phyloP scores from a whole-genome alignment of 1,140 invertebrate genomes.

The Manduca sexta region DNA sequence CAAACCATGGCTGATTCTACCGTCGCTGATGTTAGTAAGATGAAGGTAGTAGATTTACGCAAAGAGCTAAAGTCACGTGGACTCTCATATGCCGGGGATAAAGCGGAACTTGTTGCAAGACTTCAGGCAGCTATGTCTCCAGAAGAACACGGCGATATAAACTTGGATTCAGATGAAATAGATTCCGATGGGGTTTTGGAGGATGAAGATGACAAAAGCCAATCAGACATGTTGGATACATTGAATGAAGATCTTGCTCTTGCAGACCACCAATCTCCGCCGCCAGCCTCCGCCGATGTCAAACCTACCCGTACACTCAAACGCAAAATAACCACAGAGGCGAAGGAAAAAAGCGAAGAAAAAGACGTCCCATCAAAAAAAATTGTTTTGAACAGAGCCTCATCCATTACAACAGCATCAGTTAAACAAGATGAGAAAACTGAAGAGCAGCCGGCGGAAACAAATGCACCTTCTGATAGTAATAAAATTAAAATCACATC shows the following conservation, averaged over 20 bases:
- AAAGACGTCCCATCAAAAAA: constrained; percentile 71
- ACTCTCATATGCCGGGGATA: constrained; percentile 83
- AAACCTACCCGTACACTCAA: constrained; percentile 50
- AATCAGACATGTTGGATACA: constrained; percentile 64
- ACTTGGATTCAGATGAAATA: constrained; percentile 63
- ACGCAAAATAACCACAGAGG: constrained; percentile 53
- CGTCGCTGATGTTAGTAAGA: constrained; percentile 47
- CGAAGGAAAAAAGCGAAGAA: constrained; percentile 29
- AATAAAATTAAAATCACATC: constrained; percentile 73
- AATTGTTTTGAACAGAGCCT: constrained; percentile 78
- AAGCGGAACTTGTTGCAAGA: constrained; percentile 84
- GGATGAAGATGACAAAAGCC: constrained; percentile 73
- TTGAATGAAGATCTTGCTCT: constrained; percentile 62
- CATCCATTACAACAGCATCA: constrained; percentile 64
- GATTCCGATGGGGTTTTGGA: constrained; percentile 72
- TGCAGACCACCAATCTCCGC: constrained; percentile 36
- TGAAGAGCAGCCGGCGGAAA: constrained; percentile 16
- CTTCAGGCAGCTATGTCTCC: constrained; percentile 78
- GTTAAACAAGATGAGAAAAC: constrained; percentile 26
- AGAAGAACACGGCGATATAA: constrained; percentile 61
- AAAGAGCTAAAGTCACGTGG: constrained; percentile 85
- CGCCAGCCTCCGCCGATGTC: constrained; percentile 26
- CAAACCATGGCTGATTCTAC: constrained; percentile 51
- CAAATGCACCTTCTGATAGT: constrained; percentile 16
- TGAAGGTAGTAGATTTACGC: constrained; percentile 85